Evolutionary conservation across 2,113 vertebrate species (phyloP).

Genomic region (Actenoides hombroni): DNA sequence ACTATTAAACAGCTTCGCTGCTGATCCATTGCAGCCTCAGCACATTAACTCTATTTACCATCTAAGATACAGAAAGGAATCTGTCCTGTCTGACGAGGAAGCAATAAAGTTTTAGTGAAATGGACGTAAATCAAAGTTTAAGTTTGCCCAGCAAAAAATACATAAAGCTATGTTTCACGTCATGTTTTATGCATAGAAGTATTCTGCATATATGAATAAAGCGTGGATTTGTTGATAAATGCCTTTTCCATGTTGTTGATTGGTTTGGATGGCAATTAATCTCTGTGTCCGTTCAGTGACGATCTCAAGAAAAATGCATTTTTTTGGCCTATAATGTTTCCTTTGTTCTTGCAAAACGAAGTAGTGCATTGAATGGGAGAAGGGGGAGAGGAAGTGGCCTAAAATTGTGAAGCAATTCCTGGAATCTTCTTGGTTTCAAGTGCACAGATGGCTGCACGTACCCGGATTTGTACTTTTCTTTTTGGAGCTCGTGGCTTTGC

Average conservation of each 20-base stretch:
- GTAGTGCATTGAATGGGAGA: background rate
- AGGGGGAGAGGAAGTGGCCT: background rate
- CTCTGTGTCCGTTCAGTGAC: background rate
- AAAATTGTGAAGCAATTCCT: background rate
- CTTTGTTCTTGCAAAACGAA: background rate
- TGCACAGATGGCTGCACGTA: background rate
- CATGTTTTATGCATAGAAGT: conserved; percentile 53
- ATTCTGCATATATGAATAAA: conserved; percentile 73
- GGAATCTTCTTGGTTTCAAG: background rate
- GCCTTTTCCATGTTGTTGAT: conserved; percentile 11
- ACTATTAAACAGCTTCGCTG: conserved; percentile 70
- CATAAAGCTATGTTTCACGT: conserved; percentile 41
- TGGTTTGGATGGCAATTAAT: conserved; percentile 50
- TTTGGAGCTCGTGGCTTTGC: background rate
- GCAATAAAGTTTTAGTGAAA: conserved; percentile 73
- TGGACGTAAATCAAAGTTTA: conserved; percentile 73
- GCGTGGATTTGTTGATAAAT: conserved; percentile 48
- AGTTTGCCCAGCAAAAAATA: conserved; percentile 68
- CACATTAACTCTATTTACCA: conserved; percentile 74
- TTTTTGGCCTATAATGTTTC: background rate
- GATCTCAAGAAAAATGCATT: background rate
- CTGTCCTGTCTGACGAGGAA: conserved; percentile 68
- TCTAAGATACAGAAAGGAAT: conserved; percentile 72
- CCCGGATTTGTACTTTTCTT: background rate
- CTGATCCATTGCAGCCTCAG: conserved; percentile 57